phyloP scores from a whole-genome alignment of 2,888 invertebrate genomes.

The Melinopterus prodromus region DNA sequence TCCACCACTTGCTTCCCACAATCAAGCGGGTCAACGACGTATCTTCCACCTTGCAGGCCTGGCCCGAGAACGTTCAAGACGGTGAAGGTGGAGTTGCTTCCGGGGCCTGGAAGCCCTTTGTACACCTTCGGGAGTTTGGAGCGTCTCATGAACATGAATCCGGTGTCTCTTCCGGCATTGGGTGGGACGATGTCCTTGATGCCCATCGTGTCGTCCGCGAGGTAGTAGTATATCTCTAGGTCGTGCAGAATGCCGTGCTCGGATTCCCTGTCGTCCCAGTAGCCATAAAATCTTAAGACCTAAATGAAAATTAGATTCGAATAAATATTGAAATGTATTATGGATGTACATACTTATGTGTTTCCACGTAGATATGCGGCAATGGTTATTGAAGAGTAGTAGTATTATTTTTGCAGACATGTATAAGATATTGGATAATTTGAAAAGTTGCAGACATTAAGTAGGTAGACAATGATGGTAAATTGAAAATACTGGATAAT shows the following conservation, averaged over 20 bases:
- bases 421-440: too few species aligned
- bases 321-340: too few species aligned
- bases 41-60: conserved; percentile 64
- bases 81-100: conserved; percentile 63
- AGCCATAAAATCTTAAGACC: conserved; percentile 80
- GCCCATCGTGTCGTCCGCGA: conserved; percentile 90
- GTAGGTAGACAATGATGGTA: too few species aligned
- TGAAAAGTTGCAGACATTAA: too few species aligned
- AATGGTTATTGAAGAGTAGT: too few species aligned
- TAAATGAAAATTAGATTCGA: too few species aligned
- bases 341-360: too few species aligned
- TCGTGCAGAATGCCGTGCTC: conserved; percentile 81
- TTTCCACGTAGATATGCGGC: too few species aligned
- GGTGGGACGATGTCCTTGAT: conserved; percentile 77
- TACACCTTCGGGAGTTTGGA: conserved; percentile 80
- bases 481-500: too few species aligned
- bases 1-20: conserved; percentile 62
- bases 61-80: conserved; percentile 72
- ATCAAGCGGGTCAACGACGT: conserved; percentile 66
- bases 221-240: conserved; percentile 83
- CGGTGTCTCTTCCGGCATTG: conserved; percentile 76
- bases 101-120: conserved; percentile 60
- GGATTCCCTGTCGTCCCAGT: conserved; percentile 87
- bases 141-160: conserved; percentile 77
- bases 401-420: too few species aligned